Evolutionary conservation across 2,113 vertebrate species (phyloP).

Genomic region (Atherinomorus stipes): DNA sequence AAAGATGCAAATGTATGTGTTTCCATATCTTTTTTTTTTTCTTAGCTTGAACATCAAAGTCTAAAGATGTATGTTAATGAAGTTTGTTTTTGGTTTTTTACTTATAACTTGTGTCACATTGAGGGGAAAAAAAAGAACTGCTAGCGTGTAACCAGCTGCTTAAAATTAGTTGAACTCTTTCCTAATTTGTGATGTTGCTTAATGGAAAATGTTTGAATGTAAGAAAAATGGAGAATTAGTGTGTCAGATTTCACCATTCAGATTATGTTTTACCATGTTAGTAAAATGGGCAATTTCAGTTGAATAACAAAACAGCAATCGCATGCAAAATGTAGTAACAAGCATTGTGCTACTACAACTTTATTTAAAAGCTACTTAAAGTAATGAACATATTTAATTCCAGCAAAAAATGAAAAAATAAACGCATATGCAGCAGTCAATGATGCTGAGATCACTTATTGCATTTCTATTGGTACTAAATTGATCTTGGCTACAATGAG

Average conservation of each 20-base stretch:
- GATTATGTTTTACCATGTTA: conserved; percentile 8
- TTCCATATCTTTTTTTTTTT: too few relatives aligned
- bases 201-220: too few relatives aligned
- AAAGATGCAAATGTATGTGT: too few relatives aligned
- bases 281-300: conserved; percentile 16
- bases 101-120: not conserved
- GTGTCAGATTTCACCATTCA: too few relatives aligned
- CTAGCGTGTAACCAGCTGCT: not conserved
- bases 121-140: not conserved
- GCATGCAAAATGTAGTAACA: not conserved
- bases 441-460: not conserved
- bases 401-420: not conserved
- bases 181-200: not conserved
- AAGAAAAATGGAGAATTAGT: not conserved
- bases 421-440: not conserved
- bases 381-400: not conserved
- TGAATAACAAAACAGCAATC: not conserved
- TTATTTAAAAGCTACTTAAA: not conserved
- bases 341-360: not conserved
- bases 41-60: too few relatives aligned
- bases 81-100: not conserved
- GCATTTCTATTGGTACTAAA: not conserved
- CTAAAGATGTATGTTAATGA: not conserved
- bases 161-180: not conserved
- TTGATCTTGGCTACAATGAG: not conserved